phyloP scores from a whole-genome alignment of 2,888 invertebrate genomes.

The Coleophora deauratella region DNA sequence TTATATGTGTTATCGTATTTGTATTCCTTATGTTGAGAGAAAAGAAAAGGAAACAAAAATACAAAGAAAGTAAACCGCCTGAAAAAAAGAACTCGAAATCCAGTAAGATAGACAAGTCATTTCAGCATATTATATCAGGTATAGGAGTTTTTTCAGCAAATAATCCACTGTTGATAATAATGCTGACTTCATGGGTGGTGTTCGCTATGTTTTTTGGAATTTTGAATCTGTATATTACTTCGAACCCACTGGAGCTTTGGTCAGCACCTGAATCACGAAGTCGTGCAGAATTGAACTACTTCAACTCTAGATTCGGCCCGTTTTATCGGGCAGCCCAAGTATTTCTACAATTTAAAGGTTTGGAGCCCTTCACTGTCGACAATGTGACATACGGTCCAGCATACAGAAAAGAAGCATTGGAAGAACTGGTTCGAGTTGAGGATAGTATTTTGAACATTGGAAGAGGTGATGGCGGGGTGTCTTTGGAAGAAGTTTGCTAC shows the following conservation, averaged over 20 bases:
- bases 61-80: constrained; percentile 6
- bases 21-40: constrained; percentile 33
- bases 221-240: constrained; percentile 79
- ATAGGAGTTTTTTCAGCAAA: constrained; percentile 76
- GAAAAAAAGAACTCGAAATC: constrained; percentile 18
- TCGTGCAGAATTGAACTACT: constrained; percentile 88
- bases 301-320: constrained; percentile 89
- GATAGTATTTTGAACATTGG: constrained; percentile 77
- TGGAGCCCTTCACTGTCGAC: constrained; percentile 47
- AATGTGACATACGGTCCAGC: constrained; percentile 83
- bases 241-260: constrained; percentile 96
- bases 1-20: constrained; percentile 47
- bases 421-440: constrained; percentile 81
- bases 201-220: constrained; percentile 80
- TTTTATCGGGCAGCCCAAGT: constrained; percentile 94
- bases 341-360: constrained; percentile 80
- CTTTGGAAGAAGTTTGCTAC: constrained; percentile 80
- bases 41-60: constrained; percentile 10
- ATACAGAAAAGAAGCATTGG: constrained; percentile 83
- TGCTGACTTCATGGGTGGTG: constrained; percentile 74
- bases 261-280: constrained; percentile 87
- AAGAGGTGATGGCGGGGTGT: constrained; percentile 63
- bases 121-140: constrained; percentile 42
- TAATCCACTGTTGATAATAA: constrained; percentile 77
- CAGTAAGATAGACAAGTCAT: constrained; percentile 31